phyloP scores from a whole-genome alignment of 2,888 invertebrate genomes.

The Eupithecia tripunctaria region DNA sequence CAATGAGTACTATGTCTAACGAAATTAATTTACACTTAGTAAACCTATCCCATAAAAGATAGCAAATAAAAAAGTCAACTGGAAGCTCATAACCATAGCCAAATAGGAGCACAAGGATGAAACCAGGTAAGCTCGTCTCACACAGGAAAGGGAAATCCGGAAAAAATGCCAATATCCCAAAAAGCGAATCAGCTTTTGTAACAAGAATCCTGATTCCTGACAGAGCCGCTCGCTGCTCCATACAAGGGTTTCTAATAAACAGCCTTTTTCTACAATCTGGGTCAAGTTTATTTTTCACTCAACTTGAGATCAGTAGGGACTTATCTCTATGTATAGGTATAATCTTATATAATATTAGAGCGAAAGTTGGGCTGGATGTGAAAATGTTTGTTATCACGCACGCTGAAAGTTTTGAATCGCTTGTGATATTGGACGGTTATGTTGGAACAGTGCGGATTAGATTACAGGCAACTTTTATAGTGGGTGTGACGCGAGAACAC shows the following conservation, averaged over 20 bases:
- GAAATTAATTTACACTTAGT: neutral
- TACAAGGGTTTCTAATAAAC: conserved; percentile 36
- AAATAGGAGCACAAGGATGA: conserved; percentile 23
- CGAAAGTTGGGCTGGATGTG: conserved; percentile 4
- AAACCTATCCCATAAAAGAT: neutral
- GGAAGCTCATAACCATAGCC: conserved; percentile 16
- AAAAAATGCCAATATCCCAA: conserved; percentile 46
- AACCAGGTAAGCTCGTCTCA: conserved; percentile 40
- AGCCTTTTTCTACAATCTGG: conserved; percentile 27
- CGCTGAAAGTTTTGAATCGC: conserved; percentile 43
- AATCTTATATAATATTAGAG: conserved; percentile 9
- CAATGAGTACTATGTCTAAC: neutral
- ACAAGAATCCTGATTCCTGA: conserved; percentile 47
- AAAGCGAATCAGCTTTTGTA: conserved; percentile 49
- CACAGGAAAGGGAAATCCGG: conserved; percentile 37
- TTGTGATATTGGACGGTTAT: neutral
- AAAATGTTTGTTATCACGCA: conserved; percentile 36
- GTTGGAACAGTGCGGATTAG: neutral
- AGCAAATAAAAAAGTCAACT: conserved; percentile 4
- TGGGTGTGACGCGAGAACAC: neutral
- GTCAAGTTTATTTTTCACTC: conserved; percentile 36
- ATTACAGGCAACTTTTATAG: neutral
- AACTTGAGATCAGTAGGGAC: conserved; percentile 20
- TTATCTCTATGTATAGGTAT: conserved; percentile 7
- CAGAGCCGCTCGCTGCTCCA: conserved; percentile 37